Conservation (phyloP, 2,113 vertebrate genomes). For the Laterallus jamaicensis region DNA sequence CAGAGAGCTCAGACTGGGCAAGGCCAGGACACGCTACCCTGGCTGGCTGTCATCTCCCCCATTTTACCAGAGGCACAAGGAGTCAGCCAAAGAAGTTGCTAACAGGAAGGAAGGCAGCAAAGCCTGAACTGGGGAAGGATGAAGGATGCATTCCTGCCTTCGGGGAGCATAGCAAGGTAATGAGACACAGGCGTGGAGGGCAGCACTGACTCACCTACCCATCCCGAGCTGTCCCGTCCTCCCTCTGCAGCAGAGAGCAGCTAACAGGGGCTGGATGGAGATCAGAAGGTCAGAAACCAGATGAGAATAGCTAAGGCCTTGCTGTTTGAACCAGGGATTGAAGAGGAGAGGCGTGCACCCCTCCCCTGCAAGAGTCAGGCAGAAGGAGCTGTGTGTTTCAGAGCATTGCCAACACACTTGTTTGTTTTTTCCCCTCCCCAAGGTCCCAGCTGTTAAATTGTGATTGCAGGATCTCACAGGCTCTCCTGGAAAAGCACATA, state of each 20-base stretch:
- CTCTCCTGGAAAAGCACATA: background rate
- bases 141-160: slow-evolving; percentile 7
- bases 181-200: background rate
- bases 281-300: background rate
- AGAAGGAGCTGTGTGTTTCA: background rate
- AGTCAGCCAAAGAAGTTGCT: background rate
- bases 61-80: background rate
- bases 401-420: background rate
- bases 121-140: background rate
- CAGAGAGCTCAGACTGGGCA: background rate
- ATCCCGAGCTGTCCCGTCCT: background rate
- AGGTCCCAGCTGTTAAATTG: slow-evolving; percentile 45
- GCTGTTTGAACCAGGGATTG: background rate
- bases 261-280: background rate
- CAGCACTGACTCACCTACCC: slow-evolving; percentile 24
- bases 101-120: background rate
- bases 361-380: background rate
- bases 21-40: background rate
- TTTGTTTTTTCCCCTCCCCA: slow-evolving; percentile 17
- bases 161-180: background rate
- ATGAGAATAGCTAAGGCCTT: background rate
- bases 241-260: background rate
- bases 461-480: slow-evolving; percentile 10
- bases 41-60: background rate
- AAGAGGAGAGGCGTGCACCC: background rate